Evolutionary conservation across 2,797 vertebrate species (phyloP), one percentile per base, ranked within the genome.

Genomic region (Microhierax caerulescens): DNA sequence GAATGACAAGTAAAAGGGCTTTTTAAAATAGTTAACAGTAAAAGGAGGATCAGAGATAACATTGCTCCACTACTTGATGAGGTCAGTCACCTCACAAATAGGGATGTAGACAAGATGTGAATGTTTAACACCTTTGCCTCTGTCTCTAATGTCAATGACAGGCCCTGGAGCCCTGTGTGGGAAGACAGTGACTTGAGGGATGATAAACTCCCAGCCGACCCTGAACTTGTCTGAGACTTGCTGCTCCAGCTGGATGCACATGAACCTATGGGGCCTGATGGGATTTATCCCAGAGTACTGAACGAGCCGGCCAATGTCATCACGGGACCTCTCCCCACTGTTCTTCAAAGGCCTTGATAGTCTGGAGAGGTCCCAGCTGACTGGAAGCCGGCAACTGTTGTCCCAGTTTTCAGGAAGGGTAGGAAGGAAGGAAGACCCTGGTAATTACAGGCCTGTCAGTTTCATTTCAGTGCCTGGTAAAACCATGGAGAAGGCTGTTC

Each of bases 91-190:
- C 41, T 43, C 41, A 43, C 41, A 18, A 43, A 43, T 43, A 43
- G 17, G 41, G 41, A 43, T 43, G 17, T 43, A 43, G 41, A 37
- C 17, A 21, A 28, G 63, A 7, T 0, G 2, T 11, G 41, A 8
- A n/a, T 1, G 6, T 28, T 68, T 69, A 34, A 59, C 28, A 12
- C 15, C 24, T 41, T 34, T 7, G 10, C 30, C 14, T 47, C 27
- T 21, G 14, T 28, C 30, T 81, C 34, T 50, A 41, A 28, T 30
- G 50, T 7, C 6, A 8, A 13, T 41, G 24, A 43, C 41, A 43
- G 24, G 7, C 15, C 24, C 30, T 0, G 1, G 11, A 81, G 9
- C 2, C 51, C 43, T 41, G 14, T 28, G 54, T 23, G 28, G 24
- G 24, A 69, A 50, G 45, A 59, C 19, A 2, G 6, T n/a, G 11